Base-by-base conservation (phyloP, 1,140 invertebrate genomes). In the Zaprionus taronus region DNA sequence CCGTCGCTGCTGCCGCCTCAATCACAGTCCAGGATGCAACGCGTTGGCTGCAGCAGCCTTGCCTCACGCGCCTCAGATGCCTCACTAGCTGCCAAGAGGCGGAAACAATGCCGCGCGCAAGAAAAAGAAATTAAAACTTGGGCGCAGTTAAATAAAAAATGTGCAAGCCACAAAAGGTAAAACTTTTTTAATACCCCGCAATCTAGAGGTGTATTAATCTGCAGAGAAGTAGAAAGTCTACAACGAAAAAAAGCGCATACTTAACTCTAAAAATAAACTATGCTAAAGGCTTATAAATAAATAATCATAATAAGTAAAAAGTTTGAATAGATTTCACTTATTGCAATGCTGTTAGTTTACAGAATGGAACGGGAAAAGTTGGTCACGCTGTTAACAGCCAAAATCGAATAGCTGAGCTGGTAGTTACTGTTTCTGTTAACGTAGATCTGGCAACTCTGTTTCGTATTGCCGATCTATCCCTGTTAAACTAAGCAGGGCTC, bases 61-160 rank as follows among this genome's bases (percentile, higher is more conserved):
- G 47, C 58, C 41, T n/a, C 17, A n/a, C 22, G 6, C 15, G 31
- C 31, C 72, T 63, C 26, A 31, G 34, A 31, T 57, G 38, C 72
- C 60, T 36, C 58, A 74, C 51, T 61, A 60, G 56, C 66, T 38
- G 28, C 58, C 53, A 75, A 70, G 60, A 76, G 68, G 72, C 84
- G 81, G 85, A 89, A 90, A 89, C 84, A 90, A 84, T 84, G 75
- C 76, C 26, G 49, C 44, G 62, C 53, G 34, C 47, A 81, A 84
- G 79, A 89, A 83, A 81, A 84, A 84, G 71, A 89, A 89, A 87
- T 87, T 84, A 87, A 87, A 87, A 87, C 84, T 87, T 89, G 78
- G 72, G 72, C 80, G 69, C 58, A 72, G 78, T 81, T 84, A 84
- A 87, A 81, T 87, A 89, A 87, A 87, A 83, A 83, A 89, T 72